Conservation (phyloP, 2,113 vertebrate species). For the Heteronetta atricapilla region DNA sequence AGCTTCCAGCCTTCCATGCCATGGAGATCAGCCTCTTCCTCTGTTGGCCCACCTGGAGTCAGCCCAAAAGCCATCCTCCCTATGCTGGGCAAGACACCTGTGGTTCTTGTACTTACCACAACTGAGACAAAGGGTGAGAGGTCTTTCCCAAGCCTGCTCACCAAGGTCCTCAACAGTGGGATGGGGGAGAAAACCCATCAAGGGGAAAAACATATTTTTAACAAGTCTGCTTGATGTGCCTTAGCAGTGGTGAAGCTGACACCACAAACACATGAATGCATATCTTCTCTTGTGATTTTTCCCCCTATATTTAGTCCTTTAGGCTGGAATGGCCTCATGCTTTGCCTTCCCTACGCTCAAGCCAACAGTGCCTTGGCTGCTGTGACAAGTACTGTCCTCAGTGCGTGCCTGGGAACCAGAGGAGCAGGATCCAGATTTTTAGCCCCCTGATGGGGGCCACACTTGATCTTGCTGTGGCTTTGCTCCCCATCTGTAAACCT, state of each 20-base stretch:
- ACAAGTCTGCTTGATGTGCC: neutral
- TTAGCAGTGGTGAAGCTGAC: neutral
- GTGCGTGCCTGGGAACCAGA: fast-evolving
- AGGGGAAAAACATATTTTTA: neutral
- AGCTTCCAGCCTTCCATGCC: neutral
- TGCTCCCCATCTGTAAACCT: neutral
- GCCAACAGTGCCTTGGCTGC: neutral
- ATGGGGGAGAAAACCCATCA: neutral
- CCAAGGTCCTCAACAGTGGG: neutral
- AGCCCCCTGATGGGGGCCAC: fast-evolving
- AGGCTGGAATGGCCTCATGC: neutral
- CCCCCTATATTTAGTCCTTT: neutral
- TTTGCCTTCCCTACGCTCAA: neutral
- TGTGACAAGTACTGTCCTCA: neutral
- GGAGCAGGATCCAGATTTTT: neutral
- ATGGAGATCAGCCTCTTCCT: neutral
- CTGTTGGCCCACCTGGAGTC: neutral
- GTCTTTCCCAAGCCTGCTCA: neutral
- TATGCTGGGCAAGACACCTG: neutral
- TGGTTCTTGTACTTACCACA: too few species aligned
- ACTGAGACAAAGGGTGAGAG: neutral
- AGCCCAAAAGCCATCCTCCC: neutral
- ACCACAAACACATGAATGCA: neutral
- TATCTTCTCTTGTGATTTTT: neutral
- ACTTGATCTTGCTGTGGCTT: neutral